Evolutionary conservation across 2,888 invertebrate genomes (phyloP).

Genomic region (Xanthia togata): DNA sequence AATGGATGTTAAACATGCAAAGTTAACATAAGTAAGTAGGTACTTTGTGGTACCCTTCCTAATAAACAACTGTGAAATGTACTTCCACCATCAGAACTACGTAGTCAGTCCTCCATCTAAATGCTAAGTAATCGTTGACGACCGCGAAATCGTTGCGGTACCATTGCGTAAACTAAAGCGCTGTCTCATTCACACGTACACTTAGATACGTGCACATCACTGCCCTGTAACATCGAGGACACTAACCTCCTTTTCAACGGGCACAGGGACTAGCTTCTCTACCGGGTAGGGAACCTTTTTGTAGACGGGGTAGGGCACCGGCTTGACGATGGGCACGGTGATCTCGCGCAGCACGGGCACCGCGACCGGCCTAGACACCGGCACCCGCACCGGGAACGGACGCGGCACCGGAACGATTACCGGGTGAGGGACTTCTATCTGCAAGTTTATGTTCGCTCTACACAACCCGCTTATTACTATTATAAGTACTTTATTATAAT

Average conservation of each 20-base stretch:
- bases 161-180: conserved; percentile 56
- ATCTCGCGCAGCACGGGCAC: conserved; percentile 92
- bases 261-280: conserved; percentile 93
- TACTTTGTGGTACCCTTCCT: conserved; percentile 27
- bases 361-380: conserved; percentile 93
- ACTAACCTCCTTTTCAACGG: conserved; percentile 93
- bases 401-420: conserved; percentile 94
- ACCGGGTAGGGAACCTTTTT: conserved; percentile 93
- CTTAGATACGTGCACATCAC: conserved; percentile 50
- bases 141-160: conserved; percentile 41
- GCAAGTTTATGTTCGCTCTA: conserved; percentile 77
- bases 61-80: conserved; percentile 5
- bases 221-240: conserved; percentile 52
- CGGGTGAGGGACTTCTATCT: conserved; percentile 94
- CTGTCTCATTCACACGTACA: conserved; percentile 52
- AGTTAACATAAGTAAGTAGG: conserved; percentile 24
- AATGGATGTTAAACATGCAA: conserved; percentile 56
- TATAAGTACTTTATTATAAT: conserved; percentile 28
- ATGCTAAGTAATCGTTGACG: conserved; percentile 41
- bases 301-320: conserved; percentile 93
- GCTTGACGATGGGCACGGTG: conserved; percentile 90
- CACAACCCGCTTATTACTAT: conserved; percentile 60
- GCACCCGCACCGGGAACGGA: conserved; percentile 94
- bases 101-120: conserved; percentile 39
- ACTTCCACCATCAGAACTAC: conserved; percentile 10